Base-by-base conservation (phyloP, 1,140 invertebrate species). In the Eurosta solidaginis region DNA sequence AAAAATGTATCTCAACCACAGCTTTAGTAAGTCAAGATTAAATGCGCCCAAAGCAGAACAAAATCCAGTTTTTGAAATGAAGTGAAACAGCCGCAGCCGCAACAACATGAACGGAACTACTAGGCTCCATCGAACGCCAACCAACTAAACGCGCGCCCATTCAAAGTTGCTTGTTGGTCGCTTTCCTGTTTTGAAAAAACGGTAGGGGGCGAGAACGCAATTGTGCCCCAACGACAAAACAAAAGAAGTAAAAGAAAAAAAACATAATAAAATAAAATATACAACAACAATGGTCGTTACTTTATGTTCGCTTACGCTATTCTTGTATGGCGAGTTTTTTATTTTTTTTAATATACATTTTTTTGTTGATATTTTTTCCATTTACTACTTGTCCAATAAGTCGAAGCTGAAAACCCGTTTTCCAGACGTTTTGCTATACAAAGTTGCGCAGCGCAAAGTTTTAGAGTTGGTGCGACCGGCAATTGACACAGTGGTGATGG, bases 371-470 rank as follows among this genome's bases (percentile, higher is more conserved):
- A 20, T 68, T 12, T 68, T 40, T 68, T 42, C 17, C 20, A 36
- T 33, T 52, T 10, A 10, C 7, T 12, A 0, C 27, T 10, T 52
- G 20, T 54, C 40, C n/a, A n/a, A n/a, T 40, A 40, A 40, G 33
- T 40, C 59, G 59, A 22, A 17, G 50, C 17, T 2, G 27, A 20
- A 63, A 68, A 68, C 59, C 33, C 59, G 59, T 68, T 68, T n/a
- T 40, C 17, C 54, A 36, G 12, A 29, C 54, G 12, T 17, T n/a
- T 33, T 27, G 29, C 54, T 54, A 25, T 59, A 33, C 54, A 68
- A 36, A 68, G 59, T 40, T 54, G 50, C 10, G 17, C n/a, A 33
- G 59, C 59, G 33, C 59, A 68, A 68, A 68, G 59, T 68, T 68
- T 29, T 40, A 10, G 17, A 36, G n/a, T 27, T 40, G 59, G 29